These are phyloP conservation scores for Choloepus didactylus DNA, from an alignment of 2,797 vertebrate genomes.

Conservation along the genomic window DNA sequence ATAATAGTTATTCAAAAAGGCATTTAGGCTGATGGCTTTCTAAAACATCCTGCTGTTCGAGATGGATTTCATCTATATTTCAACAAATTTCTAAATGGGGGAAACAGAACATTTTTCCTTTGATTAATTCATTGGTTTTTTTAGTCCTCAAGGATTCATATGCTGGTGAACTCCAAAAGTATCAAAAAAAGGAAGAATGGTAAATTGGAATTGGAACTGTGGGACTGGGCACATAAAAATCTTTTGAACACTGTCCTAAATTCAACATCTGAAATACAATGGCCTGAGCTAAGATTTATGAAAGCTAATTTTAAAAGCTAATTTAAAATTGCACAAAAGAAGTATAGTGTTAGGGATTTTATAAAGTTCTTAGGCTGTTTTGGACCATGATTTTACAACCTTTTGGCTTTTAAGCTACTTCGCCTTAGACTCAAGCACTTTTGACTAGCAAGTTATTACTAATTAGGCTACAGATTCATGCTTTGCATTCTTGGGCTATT, in stretches of 20 bases:
- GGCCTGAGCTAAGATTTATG: background rate
- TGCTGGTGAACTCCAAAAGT: conserved; percentile 57
- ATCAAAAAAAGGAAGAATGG: conserved; percentile 51
- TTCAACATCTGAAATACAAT: conserved; percentile 34
- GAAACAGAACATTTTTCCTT: conserved; percentile 69
- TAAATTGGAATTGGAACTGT: conserved; percentile 37
- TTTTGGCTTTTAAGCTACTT: conserved; percentile 11
- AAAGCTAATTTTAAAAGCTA: conserved; percentile 41
- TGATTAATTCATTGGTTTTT: conserved; percentile 77
- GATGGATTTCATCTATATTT: conserved; percentile 78
- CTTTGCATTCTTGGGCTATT: background rate
- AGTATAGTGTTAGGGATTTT: background rate
- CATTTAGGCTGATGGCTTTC: conserved; percentile 76
- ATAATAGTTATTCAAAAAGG: conserved; percentile 67
- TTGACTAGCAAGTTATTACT: background rate
- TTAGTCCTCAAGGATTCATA: conserved; percentile 66
- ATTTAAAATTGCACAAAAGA: conserved; percentile 46
- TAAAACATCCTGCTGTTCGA: conserved; percentile 56
- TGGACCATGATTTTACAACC: background rate
- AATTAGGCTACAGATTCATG: background rate
- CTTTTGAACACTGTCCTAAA: conserved; percentile 47
- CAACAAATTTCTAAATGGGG: conserved; percentile 79
- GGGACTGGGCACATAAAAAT: conserved; percentile 9
- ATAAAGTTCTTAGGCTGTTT: background rate
- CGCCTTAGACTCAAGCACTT: background rate